Conservation (phyloP, 2,113 vertebrate species). For the Hippocampus abdominalis region DNA sequence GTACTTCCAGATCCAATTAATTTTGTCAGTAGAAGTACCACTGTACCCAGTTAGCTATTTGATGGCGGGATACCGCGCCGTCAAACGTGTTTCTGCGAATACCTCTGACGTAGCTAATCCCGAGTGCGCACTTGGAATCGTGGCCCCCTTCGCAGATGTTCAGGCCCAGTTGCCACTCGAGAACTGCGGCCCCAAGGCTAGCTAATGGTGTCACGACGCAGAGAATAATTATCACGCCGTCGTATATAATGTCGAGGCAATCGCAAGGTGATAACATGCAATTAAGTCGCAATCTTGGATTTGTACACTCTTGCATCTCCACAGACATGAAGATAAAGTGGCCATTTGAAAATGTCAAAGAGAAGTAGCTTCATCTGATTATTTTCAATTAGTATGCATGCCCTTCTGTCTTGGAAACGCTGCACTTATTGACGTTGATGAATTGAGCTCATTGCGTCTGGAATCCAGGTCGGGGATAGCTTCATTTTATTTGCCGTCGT, state of each 20-base stretch:
- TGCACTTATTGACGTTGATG: slow-evolving; percentile 91
- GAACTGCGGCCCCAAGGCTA: slow-evolving; percentile 85
- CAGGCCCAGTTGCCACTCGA: slow-evolving; percentile 64
- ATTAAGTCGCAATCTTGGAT: slow-evolving; percentile 96
- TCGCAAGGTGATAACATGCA: slow-evolving; percentile 99
- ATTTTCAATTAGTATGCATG: slow-evolving; percentile 99
- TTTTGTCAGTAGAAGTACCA: no score
- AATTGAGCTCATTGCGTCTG: slow-evolving; percentile 88
- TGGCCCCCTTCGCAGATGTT: slow-evolving; percentile 60
- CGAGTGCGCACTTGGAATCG: slow-evolving; percentile 46
- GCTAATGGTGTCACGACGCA: slow-evolving; percentile 97
- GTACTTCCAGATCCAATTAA: no score
- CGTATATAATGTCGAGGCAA: slow-evolving; percentile 99
- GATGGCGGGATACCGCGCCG: neutral
- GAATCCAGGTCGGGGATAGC: slow-evolving; percentile 83
- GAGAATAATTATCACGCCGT: slow-evolving; percentile 98
- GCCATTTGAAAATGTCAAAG: slow-evolving; percentile 93
- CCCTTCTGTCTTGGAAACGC: slow-evolving; percentile 83
- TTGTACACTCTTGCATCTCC: slow-evolving; percentile 79
- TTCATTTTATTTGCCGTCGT: slow-evolving; percentile 90
- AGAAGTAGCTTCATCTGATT: slow-evolving; percentile 95
- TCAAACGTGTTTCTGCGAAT: slow-evolving; percentile 42
- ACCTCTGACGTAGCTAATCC: slow-evolving; percentile 44
- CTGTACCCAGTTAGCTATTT: neutral
- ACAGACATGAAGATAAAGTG: slow-evolving; percentile 92